These are phyloP conservation scores for Conus canariensis DNA, from an alignment of 2,888 invertebrate genomes.

Conservation along the genomic window DNA sequence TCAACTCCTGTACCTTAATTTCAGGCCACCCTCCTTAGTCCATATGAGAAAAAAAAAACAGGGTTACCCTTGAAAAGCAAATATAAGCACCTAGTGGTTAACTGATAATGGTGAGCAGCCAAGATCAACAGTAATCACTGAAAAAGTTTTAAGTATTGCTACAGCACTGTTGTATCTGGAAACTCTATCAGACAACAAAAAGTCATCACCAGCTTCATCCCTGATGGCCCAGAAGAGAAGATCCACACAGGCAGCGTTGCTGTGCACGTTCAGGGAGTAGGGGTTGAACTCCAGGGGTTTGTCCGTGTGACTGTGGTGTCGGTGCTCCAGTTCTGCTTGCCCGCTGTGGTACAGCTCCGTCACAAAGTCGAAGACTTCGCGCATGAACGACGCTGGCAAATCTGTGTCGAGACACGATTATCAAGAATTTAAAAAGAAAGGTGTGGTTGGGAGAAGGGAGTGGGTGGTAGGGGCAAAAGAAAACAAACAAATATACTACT, in stretches of 20 bases:
- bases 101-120: too few species aligned
- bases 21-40: too few species aligned
- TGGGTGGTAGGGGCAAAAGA: neutral
- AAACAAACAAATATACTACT: neutral
- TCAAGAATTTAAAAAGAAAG: neutral
- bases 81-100: too few species aligned
- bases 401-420: conserved; percentile 79
- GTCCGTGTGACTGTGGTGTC: conserved; percentile 48
- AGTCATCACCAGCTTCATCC: conserved; percentile 90
- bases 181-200: too few species aligned
- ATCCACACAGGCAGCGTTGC: conserved; percentile 98
- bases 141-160: too few species aligned
- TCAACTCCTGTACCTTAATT: too few species aligned
- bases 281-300: conserved; percentile 66
- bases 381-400: conserved; percentile 92
- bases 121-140: too few species aligned
- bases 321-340: conserved; percentile 90
- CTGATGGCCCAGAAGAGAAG: conserved; percentile 98
- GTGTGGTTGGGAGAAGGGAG: neutral
- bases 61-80: too few species aligned
- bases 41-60: too few species aligned
- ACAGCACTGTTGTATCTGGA: too few species aligned
- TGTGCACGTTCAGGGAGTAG: conserved; percentile 90
- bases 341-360: conserved; percentile 93
- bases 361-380: conserved; percentile 94